Conservation (phyloP, 2,797 vertebrate species). For the Esox lucius region DNA sequence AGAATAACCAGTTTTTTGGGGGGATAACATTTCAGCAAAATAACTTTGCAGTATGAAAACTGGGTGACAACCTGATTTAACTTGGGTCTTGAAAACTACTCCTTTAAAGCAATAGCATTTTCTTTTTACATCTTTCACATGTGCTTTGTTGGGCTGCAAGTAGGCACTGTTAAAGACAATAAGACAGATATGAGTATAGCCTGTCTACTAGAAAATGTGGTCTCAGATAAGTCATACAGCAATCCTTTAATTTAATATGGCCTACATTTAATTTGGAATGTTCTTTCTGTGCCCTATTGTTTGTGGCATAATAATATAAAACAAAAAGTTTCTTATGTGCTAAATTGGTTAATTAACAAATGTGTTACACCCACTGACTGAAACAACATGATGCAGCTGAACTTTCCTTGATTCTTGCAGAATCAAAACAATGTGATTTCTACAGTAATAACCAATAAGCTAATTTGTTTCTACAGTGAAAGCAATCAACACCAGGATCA, state of each 20-base stretch:
- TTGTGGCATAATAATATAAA: background rate
- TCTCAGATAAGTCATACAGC: background rate
- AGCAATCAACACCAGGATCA: conserved; percentile 37
- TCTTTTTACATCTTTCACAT: too few species aligned
- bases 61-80: too few species aligned
- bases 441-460: background rate
- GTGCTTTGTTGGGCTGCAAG: background rate
- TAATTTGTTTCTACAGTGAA: conserved; percentile 35
- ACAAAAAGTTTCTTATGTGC: too few species aligned
- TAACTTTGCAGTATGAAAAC: too few species aligned
- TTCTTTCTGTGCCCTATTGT: background rate
- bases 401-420: background rate
- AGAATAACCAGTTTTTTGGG: too few species aligned
- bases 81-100: too few species aligned
- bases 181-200: background rate
- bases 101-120: too few species aligned
- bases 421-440: background rate
- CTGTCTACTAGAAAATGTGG: background rate
- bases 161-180: background rate
- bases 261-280: background rate
- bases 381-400: background rate
- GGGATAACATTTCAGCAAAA: too few species aligned
- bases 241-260: background rate
- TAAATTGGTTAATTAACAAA: too few species aligned
- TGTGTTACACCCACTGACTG: too few species aligned